Conservation (phyloP, 2,888 invertebrate genomes). For the Diabrotica balteata region DNA sequence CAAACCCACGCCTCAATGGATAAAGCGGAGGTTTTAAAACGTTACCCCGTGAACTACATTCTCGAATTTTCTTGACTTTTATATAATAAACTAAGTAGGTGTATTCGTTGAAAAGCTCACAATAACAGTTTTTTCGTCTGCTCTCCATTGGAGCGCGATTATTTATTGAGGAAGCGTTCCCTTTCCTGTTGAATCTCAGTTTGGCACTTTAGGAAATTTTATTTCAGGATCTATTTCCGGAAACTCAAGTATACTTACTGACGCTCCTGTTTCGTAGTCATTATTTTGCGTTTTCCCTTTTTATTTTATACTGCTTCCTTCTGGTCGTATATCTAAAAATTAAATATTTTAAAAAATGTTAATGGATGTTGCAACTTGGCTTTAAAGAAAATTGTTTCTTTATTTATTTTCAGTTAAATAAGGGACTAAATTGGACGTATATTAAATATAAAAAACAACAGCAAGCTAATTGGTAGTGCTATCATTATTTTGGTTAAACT, state of each 20-base stretch:
- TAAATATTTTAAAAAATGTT: no score
- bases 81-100: background rate
- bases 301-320: background rate
- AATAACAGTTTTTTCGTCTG: background rate
- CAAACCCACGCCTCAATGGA: no score
- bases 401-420: no score
- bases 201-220: slow-evolving; percentile 23
- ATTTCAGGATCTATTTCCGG: slow-evolving; percentile 17
- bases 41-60: no score
- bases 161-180: slow-evolving; percentile 1
- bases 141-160: background rate
- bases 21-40: no score
- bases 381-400: no score
- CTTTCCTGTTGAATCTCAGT: slow-evolving; percentile 21
- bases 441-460: no score
- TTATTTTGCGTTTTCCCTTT: background rate
- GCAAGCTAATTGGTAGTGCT: no score
- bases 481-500: no score
- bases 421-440: no score
- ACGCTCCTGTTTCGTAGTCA: background rate
- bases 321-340: background rate
- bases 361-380: no score
- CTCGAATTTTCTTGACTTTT: background rate
- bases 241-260: slow-evolving; percentile 20
- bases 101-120: background rate